Conservation (phyloP, 1,140 invertebrate species). For the Acromyrmex heyeri region DNA sequence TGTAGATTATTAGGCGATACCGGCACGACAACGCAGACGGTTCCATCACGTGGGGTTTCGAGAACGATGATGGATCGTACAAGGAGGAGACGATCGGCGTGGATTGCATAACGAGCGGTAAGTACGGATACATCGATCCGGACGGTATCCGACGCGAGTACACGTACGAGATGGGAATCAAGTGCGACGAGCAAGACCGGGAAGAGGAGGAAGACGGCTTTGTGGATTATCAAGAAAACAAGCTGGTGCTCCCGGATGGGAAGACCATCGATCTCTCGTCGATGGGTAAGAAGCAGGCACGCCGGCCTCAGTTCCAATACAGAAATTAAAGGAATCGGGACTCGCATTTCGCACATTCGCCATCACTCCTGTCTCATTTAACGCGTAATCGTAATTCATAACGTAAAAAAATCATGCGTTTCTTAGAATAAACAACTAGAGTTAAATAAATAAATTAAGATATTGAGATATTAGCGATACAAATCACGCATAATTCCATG, state of each 20-base stretch:
- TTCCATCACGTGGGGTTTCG: conserved; percentile 94
- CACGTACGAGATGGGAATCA: conserved; percentile 91
- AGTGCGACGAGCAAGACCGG: conserved; percentile 88
- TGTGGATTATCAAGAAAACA: conserved; percentile 91
- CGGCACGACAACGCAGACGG: conserved; percentile 93
- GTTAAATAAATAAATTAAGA: conserved; percentile 43
- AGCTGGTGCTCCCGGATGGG: conserved; percentile 90
- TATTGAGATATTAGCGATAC: conserved; percentile 24
- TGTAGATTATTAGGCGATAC: conserved; percentile 87
- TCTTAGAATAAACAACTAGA: conserved; percentile 22
- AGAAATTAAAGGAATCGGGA: conserved; percentile 74
- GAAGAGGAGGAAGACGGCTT: conserved; percentile 88
- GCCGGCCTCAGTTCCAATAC: conserved; percentile 86
- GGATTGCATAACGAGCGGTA: conserved; percentile 93
- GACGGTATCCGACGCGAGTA: conserved; percentile 92
- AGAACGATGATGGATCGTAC: conserved; percentile 92
- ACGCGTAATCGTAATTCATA: neutral
- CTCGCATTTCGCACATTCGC: conserved; percentile 1
- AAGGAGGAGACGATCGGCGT: conserved; percentile 94
- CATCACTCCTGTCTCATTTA: conserved; percentile 23
- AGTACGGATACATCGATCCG: conserved; percentile 94
- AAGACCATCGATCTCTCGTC: conserved; percentile 90
- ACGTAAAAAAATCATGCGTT: neutral
- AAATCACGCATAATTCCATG: conserved; percentile 18
- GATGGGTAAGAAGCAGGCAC: conserved; percentile 89